phyloP scores from a whole-genome alignment of 2,113 vertebrate genomes.

The Haemorhous mexicanus region DNA sequence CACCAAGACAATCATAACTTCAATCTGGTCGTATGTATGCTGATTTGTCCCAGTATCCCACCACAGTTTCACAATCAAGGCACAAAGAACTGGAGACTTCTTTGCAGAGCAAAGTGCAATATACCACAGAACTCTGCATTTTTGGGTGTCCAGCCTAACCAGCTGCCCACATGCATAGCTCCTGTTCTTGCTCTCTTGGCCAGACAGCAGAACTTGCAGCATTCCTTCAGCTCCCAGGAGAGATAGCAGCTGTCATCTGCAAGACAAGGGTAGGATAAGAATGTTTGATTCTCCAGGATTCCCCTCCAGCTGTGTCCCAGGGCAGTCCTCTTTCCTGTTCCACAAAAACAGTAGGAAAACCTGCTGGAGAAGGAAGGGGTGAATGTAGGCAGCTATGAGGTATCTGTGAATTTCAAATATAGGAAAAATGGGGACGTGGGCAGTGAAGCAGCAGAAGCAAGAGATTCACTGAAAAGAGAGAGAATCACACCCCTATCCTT shows the following conservation, averaged over 20 bases:
- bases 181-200: neutral
- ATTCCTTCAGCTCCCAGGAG: neutral
- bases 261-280: neutral
- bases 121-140: rapidly evolving
- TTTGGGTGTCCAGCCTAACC: neutral
- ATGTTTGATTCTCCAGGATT: neutral
- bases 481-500: neutral
- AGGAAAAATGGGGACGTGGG: rapidly evolving
- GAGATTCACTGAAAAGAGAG: neutral
- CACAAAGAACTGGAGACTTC: neutral
- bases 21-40: neutral
- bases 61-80: neutral
- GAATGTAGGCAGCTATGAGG: neutral
- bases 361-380: neutral
- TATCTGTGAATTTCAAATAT: neutral
- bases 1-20: neutral
- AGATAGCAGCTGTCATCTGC: neutral
- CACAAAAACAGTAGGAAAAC: neutral
- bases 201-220: neutral
- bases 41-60: neutral
- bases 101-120: rapidly evolving
- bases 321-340: neutral
- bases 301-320: neutral
- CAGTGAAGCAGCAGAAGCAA: neutral
- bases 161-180: neutral